Evolutionary conservation across 2,113 vertebrate species (phyloP), one percentile per base, ranked within the genome.

Genomic region (Mohoua ochrocephala): DNA sequence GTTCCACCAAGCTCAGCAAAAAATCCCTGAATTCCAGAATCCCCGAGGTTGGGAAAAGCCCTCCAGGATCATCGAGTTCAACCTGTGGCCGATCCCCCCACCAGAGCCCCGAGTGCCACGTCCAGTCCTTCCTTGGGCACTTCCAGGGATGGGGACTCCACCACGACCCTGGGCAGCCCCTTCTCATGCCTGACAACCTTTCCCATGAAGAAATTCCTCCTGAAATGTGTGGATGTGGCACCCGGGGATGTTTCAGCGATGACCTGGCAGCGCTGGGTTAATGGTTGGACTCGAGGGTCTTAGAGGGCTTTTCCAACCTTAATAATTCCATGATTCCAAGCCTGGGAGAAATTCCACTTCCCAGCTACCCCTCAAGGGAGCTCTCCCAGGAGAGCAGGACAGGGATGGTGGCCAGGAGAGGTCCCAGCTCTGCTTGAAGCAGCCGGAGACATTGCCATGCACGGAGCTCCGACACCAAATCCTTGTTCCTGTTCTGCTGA

Each of bases 51-150:
- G 60, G 60, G 60, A 45, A 89, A 82, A 67, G 27, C 16, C 52
- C 37, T 74, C 44, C 52, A 37, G 16, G 52, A 24, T 7, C 59
- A 23, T 19, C 4, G 1, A 50, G 68, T 50, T 33, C 59, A 50
- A 27, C 2, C 42, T 19, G 50, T 23, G 65, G 16, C 5, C 0
- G 0, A 56, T 47, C 13, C 49, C 13, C 49, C 8, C 1, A 1
- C 4, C 41, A 18, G 26, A 71, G 49, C 56, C 5, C 65, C 4
- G 15, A 70, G 67, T 13, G 76, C 30, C 31, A 49, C 9, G 0
- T 44, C 19, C 44, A 33, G 27, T 2, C 17, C 9, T 16, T 37
- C 37, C 52, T 23, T 2, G 1, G 42, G 33, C 9, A 57, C 5
- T 35, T 28, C 59, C 68, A 67, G 15, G 18, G 44, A 33, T 59